These are phyloP conservation scores for Apeira syringaria DNA, from an alignment of 2,888 invertebrate species.

Conservation along the genomic window DNA sequence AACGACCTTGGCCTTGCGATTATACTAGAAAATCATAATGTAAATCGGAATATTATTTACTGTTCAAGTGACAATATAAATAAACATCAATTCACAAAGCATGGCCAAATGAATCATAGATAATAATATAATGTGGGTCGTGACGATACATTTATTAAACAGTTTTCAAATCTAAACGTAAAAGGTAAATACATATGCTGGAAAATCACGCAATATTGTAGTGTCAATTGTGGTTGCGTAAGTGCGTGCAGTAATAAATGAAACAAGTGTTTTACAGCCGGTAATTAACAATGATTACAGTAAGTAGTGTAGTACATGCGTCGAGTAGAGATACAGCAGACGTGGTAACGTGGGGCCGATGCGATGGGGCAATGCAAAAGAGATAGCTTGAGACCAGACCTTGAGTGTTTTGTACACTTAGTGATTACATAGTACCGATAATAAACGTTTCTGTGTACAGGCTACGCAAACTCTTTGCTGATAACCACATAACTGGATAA, in stretches of 20 bases:
- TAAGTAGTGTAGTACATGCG: neutral
- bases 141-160: neutral
- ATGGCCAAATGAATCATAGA: conserved; percentile 12
- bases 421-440: too few relatives aligned
- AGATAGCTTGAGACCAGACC: too few relatives aligned
- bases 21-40: conserved; percentile 6
- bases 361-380: conserved; percentile 8
- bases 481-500: too few relatives aligned
- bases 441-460: too few relatives aligned
- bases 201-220: conserved; percentile 31
- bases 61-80: conserved; percentile 6
- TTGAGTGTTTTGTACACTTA: too few relatives aligned
- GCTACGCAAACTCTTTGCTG: too few relatives aligned
- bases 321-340: neutral
- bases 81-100: conserved; percentile 8
- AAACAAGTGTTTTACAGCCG: conserved; percentile 12
- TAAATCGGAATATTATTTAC: conserved; percentile 3
- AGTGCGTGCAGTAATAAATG: conserved; percentile 10
- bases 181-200: conserved; percentile 1
- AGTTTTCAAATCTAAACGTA: conserved; percentile 4
- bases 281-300: conserved; percentile 12
- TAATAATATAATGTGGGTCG: conserved; percentile 7
- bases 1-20: conserved; percentile 16
- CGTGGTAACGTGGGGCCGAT: neutral
- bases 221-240: conserved; percentile 29